phyloP scores from a whole-genome alignment of 2,888 invertebrate genomes.

The Alsophila aescularia region DNA sequence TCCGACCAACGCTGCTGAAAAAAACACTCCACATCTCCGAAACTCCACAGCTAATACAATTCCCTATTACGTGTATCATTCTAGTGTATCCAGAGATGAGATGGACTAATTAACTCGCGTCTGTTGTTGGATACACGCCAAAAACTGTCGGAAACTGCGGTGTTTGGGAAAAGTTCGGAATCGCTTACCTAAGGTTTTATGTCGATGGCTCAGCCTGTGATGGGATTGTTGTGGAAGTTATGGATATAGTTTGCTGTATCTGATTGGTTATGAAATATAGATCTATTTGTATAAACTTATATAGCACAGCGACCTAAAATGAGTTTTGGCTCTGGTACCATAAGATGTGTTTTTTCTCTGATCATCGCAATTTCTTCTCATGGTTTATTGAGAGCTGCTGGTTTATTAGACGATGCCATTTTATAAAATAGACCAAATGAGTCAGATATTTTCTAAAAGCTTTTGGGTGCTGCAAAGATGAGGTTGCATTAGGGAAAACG shows the following conservation, averaged over 20 bases:
- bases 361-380: neutral
- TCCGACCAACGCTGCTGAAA: no score
- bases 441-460: slow-evolving; percentile 7
- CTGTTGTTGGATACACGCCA: slow-evolving; percentile 22
- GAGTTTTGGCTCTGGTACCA: neutral
- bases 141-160: slow-evolving; percentile 14
- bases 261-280: slow-evolving; percentile 5
- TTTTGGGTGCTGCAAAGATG: slow-evolving; percentile 14
- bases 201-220: slow-evolving; percentile 11
- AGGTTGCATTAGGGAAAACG: slow-evolving; percentile 19
- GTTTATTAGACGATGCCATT: no score
- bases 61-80: neutral
- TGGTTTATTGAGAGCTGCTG: no score
- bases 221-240: slow-evolving; percentile 4
- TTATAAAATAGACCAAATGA: neutral
- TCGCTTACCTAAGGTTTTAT: slow-evolving; percentile 26
- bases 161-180: slow-evolving; percentile 17
- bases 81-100: slow-evolving; percentile 4
- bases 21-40: neutral
- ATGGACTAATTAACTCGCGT: slow-evolving; percentile 19
- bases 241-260: slow-evolving; percentile 7
- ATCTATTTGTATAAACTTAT: neutral
- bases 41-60: neutral
- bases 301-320: neutral
- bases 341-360: no score